phyloP scores from a whole-genome alignment of 2,113 vertebrate genomes.

The Motacilla tschutschensis region DNA sequence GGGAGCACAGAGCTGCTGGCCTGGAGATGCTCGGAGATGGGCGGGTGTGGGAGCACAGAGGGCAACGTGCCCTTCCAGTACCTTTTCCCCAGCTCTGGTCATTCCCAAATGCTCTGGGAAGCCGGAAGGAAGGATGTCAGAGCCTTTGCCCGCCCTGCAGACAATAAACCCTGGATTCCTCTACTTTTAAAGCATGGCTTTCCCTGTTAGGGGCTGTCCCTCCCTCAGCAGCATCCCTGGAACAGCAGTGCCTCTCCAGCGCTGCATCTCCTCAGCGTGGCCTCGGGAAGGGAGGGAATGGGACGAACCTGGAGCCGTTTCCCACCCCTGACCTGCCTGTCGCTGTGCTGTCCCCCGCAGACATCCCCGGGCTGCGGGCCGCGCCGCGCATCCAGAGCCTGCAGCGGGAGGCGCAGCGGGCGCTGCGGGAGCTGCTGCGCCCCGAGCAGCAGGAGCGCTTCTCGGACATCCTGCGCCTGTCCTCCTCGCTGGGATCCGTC shows the following conservation, averaged over 20 bases:
- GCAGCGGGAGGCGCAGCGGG: constrained; percentile 86
- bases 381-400: constrained; percentile 77
- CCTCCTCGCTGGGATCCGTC: constrained; percentile 80
- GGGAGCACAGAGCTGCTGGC: neutral
- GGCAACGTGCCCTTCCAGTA: too few relatives aligned
- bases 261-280: rapidly evolving
- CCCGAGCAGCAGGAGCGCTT: constrained; percentile 76
- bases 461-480: constrained; percentile 75
- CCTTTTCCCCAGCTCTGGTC: rapidly evolving
- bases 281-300: neutral
- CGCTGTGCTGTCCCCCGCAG: constrained; percentile 60
- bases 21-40: neutral
- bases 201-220: neutral
- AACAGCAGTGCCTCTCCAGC: neutral
- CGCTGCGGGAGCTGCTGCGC: constrained; percentile 80
- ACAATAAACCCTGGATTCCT: neutral
- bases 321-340: neutral
- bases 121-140: neutral
- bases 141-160: neutral
- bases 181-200: neutral
- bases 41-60: neutral
- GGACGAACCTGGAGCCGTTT: neutral
- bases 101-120: neutral
- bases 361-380: constrained; percentile 79
- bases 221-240: neutral